Base-by-base conservation (phyloP, 1,140 invertebrate species). In the Campoletis sonorensis region DNA sequence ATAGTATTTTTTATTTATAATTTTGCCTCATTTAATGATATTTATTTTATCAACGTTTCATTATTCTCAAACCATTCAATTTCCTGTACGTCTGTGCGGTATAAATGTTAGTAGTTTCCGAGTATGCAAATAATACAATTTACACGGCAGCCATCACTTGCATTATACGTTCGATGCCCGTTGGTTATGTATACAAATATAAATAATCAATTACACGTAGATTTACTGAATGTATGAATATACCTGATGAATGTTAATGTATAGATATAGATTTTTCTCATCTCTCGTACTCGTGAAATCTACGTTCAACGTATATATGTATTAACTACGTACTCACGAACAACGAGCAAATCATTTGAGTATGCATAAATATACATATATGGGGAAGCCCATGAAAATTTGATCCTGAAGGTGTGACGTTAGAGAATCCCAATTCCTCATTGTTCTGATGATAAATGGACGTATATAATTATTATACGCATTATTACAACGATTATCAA, bases 181-280 rank as follows among this genome's bases (percentile, higher is more conserved):
- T 54, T 33, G 72, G 72, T 76, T 76, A 76, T 76, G 64, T 83
- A 58, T 83, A 68, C 23, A 54, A 40, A 58, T 58, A 76, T 76
- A 76, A 76, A 76, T 76, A 76, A 76, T 76, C 72, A 76, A 76
- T 76, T 76, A 76, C 51, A 76, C 72, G 49, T 30, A 76, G 72
- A 23, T 76, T 45, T 73, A 75, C 40, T 45, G 40, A 45, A 45
- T 45, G 40, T 45, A 75, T 75, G 72, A 58, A 75, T 75, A 58
- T 49, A 10, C 54, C 54, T 23, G 18, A n/a, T 21, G 16, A 58
- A 58, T 58, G 18, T 21, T 21, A 58, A 58, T 21, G 5, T 58
- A 23, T 18, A 58, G 5, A 58, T 54, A 15, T 54, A 15, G n/a
- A n/a, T n/a, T n/a, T n/a, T n/a, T n/a, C n/a, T n/a, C n/a, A 16